Percentiles rank a stretch among this genome's conserved stretches.
These are phyloP conservation scores for Chrysina gloriosa DNA, from an alignment of 2,888 invertebrate species.

Conservation along the genomic window DNA sequence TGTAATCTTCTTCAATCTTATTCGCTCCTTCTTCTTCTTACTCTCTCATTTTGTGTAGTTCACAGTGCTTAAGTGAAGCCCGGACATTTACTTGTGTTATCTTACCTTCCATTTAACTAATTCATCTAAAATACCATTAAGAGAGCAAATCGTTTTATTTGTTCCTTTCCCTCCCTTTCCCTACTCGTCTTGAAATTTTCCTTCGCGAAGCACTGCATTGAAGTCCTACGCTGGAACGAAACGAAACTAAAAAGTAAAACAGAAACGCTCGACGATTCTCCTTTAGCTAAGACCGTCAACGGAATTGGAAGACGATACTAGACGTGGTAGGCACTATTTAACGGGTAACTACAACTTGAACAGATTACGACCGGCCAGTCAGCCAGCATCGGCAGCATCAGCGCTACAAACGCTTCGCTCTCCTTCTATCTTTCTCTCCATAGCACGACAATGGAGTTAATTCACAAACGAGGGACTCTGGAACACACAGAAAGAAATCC, in stretches of 20 bases:
- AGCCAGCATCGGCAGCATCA: constrained; percentile 4
- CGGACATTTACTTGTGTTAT: too few relatives aligned
- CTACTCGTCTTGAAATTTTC: too few relatives aligned
- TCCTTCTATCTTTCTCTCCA: background rate
- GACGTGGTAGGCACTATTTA: background rate
- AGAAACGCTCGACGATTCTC: background rate
- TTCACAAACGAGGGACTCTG: constrained; percentile 60
- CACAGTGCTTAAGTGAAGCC: too few relatives aligned
- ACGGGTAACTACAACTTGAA: background rate
- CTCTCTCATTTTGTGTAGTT: too few relatives aligned
- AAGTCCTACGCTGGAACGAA: too few relatives aligned
- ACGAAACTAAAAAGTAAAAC: background rate
- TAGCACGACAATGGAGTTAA: constrained; percentile 61
- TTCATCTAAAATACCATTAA: too few relatives aligned
- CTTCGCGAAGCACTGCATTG: too few relatives aligned
- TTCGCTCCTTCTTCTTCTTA: too few relatives aligned
- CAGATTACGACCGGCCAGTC: constrained; percentile 3
- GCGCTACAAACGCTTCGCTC: constrained; percentile 16
- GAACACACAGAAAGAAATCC: constrained; percentile 63
- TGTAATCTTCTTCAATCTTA: too few relatives aligned
- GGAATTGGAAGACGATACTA: background rate
- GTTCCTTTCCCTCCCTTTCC: too few relatives aligned
- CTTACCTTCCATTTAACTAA: too few relatives aligned
- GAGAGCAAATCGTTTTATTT: too few relatives aligned
- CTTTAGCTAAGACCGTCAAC: background rate